Evolutionary conservation across 2,797 vertebrate genomes (phyloP), one percentile per base, ranked within the genome.

Genomic region (Podarcis lilfordi): DNA sequence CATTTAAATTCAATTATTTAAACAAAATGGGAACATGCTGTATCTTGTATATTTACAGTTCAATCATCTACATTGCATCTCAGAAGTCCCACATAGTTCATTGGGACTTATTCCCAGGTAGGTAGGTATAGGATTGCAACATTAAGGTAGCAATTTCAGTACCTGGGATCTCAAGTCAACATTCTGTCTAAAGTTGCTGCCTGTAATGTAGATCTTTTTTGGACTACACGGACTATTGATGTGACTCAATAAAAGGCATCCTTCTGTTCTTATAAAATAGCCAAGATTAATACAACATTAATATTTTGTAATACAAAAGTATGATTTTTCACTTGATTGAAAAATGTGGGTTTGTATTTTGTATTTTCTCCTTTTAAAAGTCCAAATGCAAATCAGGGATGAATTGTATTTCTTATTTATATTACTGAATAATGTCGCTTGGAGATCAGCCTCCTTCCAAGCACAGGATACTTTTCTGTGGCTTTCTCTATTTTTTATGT

Each of bases 381-480:
- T 91, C 21, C 19, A 71, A 50, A 76, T 32, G 21, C 86, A 75
- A 55, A 3, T 15, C 35, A 61, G 61, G 19, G 25, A 1, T 61
- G 32, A 32, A 10, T 87, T 29, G 7, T 85, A 3, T 50, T 0
- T 88, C 87, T 91, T 92, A 40, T n/a, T 84, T 43, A 13, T n/a
- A 75, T 6, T 61, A 1, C 86, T 0, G 0, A 75, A n/a, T 72
- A 45, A 77, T 35, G 32, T 59, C 23, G 8, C 68, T 50, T 83
- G 32, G 32, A 23, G 32, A 37, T 0, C 7, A 40, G 23, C 50
- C 23, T 50, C 23, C 29, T 81, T 72, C 40, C 35, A 87, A 87
- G 19, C 3, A 32, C n/a, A 59, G 80, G 77, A 19, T 50, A 4
- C 0, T 0, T 35, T 83, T 64, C 69, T 78, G 72, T 66, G 61